Percentiles rank a stretch among this genome's conserved stretches.
These are phyloP conservation scores for Mormyrus iriodes DNA, from an alignment of 2,113 vertebrate genomes.

Conservation along the genomic window DNA sequence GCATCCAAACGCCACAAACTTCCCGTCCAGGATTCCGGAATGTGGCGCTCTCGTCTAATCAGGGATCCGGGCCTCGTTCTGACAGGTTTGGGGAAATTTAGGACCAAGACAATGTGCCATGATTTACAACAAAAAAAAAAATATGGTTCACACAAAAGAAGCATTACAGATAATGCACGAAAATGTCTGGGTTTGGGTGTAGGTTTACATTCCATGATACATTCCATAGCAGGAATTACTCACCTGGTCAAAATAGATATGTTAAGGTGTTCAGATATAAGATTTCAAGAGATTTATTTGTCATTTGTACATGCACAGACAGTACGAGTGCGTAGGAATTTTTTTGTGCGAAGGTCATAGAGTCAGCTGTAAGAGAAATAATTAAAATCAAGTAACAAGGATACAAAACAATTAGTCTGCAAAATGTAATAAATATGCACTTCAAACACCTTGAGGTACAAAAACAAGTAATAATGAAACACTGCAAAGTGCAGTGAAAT, in stretches of 20 bases:
- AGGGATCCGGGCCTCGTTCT: background rate
- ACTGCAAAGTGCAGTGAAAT: too few relatives aligned
- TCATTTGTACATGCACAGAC: too few relatives aligned
- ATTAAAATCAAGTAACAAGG: too few relatives aligned
- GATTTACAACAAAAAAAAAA: background rate
- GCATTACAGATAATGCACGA: background rate
- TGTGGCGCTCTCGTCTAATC: background rate
- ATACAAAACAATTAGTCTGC: too few relatives aligned
- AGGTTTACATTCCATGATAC: background rate
- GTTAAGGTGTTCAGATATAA: background rate
- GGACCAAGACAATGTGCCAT: background rate
- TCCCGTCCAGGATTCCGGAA: background rate
- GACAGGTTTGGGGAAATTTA: background rate
- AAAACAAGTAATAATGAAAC: too few relatives aligned
- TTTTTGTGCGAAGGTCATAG: too few relatives aligned
- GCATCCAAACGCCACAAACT: background rate
- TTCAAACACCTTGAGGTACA: too few relatives aligned
- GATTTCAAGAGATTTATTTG: too few relatives aligned
- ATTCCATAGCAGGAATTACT: background rate
- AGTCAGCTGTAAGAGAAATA: too few relatives aligned
- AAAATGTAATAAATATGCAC: too few relatives aligned
- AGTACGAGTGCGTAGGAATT: too few relatives aligned
- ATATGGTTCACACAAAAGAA: background rate
- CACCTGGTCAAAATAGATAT: background rate
- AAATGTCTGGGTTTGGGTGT: background rate